Evolutionary conservation across 1,140 invertebrate species (phyloP), one percentile per base, ranked within the genome.

Genomic region (Bacillus rossius): DNA sequence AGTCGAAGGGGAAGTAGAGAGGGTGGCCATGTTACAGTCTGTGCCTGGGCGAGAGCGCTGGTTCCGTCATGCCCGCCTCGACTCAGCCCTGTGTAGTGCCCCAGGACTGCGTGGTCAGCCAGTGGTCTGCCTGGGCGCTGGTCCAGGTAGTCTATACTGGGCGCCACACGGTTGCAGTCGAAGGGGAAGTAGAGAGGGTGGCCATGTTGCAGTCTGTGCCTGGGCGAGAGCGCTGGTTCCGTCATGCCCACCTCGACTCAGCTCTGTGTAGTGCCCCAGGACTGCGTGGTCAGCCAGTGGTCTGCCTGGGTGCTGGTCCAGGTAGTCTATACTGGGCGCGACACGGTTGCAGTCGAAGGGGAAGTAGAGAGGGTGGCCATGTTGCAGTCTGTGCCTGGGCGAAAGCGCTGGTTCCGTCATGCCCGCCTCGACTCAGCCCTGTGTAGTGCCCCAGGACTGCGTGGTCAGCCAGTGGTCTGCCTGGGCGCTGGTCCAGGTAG

Each of bases 201-300:
- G n/a, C n/a, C n/a, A n/a, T n/a, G n/a, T n/a, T n/a, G 34, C 61
- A 68, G 67, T 25, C 25, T 61, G 19, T 61, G 60, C 34, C 43
- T 61, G 26, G 29, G 25, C 4, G 47, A 61, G 22, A 42, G 25
- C 20, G 8, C n/a, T 41, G 8, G 13, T 41, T 62, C 45, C 10
- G 57, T 43, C 1, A 52, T 70, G 14, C 73, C 71, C 0, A 55
- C 63, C 13, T 50, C 63, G 13, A 66, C 69, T 13, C 60, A 70
- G 29, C 65, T 72, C 0, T 77, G 75, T 49, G 68, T 76, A 2
- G 73, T 77, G 0, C 65, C 74, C 0, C 70, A 73, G 55, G 73
- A 77, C 61, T 79, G 77, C 54, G 61, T 66, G 7, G 70, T 77
- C 7, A 71, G 71, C n/a, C 69, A 71, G 25, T 78, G 77, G 77